Base-by-base conservation (phyloP, 2,888 invertebrate genomes). In the Cephus runcator region DNA sequence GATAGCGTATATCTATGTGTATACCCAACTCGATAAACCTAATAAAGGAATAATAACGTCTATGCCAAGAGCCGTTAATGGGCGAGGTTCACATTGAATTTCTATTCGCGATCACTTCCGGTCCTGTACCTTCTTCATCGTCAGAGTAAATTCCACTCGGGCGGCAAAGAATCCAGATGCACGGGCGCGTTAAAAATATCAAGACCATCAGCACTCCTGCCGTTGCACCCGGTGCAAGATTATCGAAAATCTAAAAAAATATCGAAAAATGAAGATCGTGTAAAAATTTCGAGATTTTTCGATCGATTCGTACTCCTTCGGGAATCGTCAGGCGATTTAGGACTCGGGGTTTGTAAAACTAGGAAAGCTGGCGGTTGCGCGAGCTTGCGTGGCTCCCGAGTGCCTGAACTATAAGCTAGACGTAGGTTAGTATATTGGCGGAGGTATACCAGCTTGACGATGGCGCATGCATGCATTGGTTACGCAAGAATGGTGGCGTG, bases 401-500 rank as follows among this genome's bases (percentile, higher is more conserved):
- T 31, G 71, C 71, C 33, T 71, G 34, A 31, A 71, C 71, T 33
- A 71, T 34, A 71, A 71, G 71, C 71, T 71, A 74, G 74, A 34
- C 74, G 74, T 74, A 74, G 74, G 74, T 74, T 74, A 74, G 74
- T 74, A 35, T 23, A 74, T 74, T 74, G 74, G 34, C 74, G 74
- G 35, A 30, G 74, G 74, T 40, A 74, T 40, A 35, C 34, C 11
- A 35, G 71, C 71, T 11, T 71, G 30, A 82, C 82, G 83, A 83
- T 84, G 83, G 85, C 84, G 86, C 85, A 85, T 87, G 87, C 88
- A 90, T 91, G 90, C 90, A 90, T 89, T 88, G 87, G 89, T 91
- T 91, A 90, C 91, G 91, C 91, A 91, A 91, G 90, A 90, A 90
- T 86, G 86, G 86, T 85, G 85, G 87, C 91, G 90, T 90, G 91